phyloP scores from a whole-genome alignment of 2,888 invertebrate species.

The Dicyrtomina minuta region DNA sequence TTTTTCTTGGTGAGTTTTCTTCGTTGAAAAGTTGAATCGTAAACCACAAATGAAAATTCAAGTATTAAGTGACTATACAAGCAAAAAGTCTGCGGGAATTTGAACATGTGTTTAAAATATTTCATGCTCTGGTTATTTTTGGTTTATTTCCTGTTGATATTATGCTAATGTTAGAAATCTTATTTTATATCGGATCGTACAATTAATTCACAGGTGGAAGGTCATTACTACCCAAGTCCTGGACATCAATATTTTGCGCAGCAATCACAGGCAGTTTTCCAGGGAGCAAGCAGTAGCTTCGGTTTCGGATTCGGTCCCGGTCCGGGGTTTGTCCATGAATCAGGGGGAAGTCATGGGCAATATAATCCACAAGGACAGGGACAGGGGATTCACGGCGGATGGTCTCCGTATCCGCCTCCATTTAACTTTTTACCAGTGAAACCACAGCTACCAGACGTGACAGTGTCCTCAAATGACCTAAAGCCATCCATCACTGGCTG shows the following conservation, averaged over 20 bases:
- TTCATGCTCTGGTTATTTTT: too few relatives aligned
- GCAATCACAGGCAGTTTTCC: conserved; percentile 20
- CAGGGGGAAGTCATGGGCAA: background rate
- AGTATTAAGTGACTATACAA: background rate
- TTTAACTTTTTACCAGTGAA: background rate
- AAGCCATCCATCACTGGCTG: conserved; percentile 49
- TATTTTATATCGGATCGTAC: too few relatives aligned
- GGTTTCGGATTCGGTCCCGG: background rate
- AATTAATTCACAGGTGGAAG: too few relatives aligned
- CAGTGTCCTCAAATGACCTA: conserved; percentile 31
- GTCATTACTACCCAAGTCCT: conserved; percentile 23
- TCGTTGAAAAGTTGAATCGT: too few relatives aligned
- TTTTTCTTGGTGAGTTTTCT: conserved; percentile 8
- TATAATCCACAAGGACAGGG: conserved; percentile 1
- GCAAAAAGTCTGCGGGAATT: too few relatives aligned
- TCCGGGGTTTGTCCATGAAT: background rate
- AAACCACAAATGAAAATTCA: too few relatives aligned
- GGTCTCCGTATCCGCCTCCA: background rate
- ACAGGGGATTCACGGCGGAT: conserved; percentile 12
- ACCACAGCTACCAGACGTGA: conserved; percentile 14
- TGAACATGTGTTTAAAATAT: too few relatives aligned
- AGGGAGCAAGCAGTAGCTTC: conserved; percentile 14
- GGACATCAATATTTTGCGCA: conserved; percentile 26
- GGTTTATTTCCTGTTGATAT: too few relatives aligned
- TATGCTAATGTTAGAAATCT: too few relatives aligned